These are phyloP conservation scores for Chaetoderma sp. DNA, from an alignment of 2,888 invertebrate species.

Conservation along the genomic window DNA sequence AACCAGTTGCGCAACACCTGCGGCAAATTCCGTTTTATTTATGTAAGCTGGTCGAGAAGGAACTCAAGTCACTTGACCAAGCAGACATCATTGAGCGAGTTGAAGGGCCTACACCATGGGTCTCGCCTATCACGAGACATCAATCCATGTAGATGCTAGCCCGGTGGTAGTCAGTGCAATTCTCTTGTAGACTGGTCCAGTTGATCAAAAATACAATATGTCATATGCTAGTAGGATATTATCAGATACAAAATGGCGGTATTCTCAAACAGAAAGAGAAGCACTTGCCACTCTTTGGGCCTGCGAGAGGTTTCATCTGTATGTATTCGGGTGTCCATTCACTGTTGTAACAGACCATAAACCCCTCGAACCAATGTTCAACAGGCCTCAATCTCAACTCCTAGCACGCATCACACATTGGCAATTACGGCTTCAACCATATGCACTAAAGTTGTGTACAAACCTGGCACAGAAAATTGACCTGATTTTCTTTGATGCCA, in stretches of 20 bases:
- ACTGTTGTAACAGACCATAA: slow-evolving; percentile 29
- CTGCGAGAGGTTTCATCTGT: slow-evolving; percentile 21
- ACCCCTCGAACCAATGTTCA: slow-evolving; percentile 22
- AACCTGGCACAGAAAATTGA: slow-evolving; percentile 29
- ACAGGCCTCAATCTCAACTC: slow-evolving; percentile 4
- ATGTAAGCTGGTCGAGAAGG: too few species aligned
- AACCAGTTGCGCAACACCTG: too few species aligned
- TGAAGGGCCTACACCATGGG: too few species aligned
- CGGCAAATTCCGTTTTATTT: too few species aligned
- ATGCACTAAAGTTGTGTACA: not conserved
- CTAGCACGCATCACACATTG: slow-evolving; percentile 24
- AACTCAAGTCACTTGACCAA: too few species aligned
- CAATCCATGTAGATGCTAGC: slow-evolving; percentile 20
- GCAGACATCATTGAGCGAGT: too few species aligned
- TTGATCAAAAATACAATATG: not conserved
- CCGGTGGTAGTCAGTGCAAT: slow-evolving; percentile 21
- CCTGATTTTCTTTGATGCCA: too few species aligned
- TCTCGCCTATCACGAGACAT: too few species aligned
- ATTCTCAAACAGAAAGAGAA: slow-evolving; percentile 23
- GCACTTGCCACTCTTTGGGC: slow-evolving; percentile 20
- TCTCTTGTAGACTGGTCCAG: not conserved
- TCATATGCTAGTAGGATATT: slow-evolving; percentile 21
- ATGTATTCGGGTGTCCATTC: slow-evolving; percentile 23
- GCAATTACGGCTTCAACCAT: slow-evolving; percentile 13
- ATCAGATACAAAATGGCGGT: slow-evolving; percentile 17